These are phyloP conservation scores for Panagrolaimus sp. DNA, from an alignment of 1,140 invertebrate genomes.

Conservation along the genomic window DNA sequence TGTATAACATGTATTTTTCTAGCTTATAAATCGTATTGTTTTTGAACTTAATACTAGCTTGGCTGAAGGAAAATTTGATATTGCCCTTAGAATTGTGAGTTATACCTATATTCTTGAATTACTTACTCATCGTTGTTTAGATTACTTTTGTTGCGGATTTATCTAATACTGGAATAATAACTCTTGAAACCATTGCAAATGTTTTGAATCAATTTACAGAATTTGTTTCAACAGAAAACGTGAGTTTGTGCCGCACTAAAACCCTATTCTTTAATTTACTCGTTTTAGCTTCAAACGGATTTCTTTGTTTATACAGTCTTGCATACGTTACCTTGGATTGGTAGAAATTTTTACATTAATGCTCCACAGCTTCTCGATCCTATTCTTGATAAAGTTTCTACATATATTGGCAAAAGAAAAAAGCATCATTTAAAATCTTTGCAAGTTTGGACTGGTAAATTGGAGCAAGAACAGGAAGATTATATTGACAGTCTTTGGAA, in stretches of 20 bases:
- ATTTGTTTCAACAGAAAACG: constrained; percentile 83
- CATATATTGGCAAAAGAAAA: constrained; percentile 69
- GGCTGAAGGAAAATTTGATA: constrained; percentile 82
- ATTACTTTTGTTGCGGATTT: constrained; percentile 87
- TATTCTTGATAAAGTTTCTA: constrained; percentile 82
- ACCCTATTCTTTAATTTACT: neutral
- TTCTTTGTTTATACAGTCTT: constrained; percentile 92
- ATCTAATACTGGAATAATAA: constrained; percentile 92
- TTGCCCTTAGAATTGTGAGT: constrained; percentile 65
- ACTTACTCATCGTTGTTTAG: constrained; percentile 44
- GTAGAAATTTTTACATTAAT: constrained; percentile 57
- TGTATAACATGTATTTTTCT: constrained; percentile 16
- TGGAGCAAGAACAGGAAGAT: constrained; percentile 92
- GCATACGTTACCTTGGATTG: constrained; percentile 85
- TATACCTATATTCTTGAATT: neutral
- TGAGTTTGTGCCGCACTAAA: constrained; percentile 55
- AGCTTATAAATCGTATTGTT: constrained; percentile 81
- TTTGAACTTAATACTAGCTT: constrained; percentile 84
- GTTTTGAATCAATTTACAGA: constrained; percentile 88
- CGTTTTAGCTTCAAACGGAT: constrained; percentile 73
- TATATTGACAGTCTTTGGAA: constrained; percentile 96
- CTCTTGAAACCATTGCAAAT: constrained; percentile 81
- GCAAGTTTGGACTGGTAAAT: constrained; percentile 83
- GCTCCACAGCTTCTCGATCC: constrained; percentile 68
- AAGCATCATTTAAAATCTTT: constrained; percentile 62